Conservation (phyloP, 2,113 vertebrate genomes). For the Fregata magnificens region DNA sequence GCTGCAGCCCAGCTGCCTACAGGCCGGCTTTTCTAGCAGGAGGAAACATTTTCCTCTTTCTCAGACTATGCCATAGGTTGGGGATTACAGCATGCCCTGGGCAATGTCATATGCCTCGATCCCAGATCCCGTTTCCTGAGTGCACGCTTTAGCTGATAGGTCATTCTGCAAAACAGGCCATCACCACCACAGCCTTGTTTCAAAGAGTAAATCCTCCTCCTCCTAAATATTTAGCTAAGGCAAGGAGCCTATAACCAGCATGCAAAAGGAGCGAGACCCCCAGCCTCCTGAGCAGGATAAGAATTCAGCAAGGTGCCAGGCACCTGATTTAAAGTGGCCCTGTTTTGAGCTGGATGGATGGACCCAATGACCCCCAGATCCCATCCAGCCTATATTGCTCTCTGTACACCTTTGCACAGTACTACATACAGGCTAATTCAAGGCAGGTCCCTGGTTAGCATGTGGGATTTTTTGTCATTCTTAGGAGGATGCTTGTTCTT, state of each 20-base stretch:
- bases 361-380: background rate
- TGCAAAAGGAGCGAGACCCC: background rate
- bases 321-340: background rate
- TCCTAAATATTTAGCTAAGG: background rate
- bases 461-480: background rate
- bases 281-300: background rate
- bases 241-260: background rate
- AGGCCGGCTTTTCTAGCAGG: background rate
- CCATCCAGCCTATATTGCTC: background rate
- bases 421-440: background rate
- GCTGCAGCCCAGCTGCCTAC: background rate
- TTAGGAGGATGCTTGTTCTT: background rate
- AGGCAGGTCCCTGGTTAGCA: background rate
- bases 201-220: background rate
- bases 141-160: background rate
- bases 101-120: background rate
- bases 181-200: background rate
- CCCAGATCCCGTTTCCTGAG: background rate
- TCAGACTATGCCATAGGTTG: background rate
- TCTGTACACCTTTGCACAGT: background rate
- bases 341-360: background rate
- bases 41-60: background rate
- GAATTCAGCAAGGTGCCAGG: background rate
- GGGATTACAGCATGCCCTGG: background rate
- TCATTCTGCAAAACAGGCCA: background rate